These are phyloP conservation scores for Vidua chalybeata DNA, from an alignment of 2,113 vertebrate species.

Conservation along the genomic window DNA sequence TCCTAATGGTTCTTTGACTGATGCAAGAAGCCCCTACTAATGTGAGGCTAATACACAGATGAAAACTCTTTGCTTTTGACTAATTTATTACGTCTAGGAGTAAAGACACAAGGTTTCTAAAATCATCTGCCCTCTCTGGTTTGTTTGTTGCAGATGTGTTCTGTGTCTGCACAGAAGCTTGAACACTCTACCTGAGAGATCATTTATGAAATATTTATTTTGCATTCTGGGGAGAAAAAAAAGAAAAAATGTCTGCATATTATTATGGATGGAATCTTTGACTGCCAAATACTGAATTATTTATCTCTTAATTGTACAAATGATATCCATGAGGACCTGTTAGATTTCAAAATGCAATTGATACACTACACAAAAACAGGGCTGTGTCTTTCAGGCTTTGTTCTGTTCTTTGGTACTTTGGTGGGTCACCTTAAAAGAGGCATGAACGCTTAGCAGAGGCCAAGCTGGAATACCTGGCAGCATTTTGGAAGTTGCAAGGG, in stretches of 20 bases:
- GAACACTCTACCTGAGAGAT: background rate
- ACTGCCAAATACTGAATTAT: slow-evolving; percentile 55
- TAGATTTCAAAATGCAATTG: slow-evolving; percentile 22
- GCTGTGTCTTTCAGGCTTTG: background rate
- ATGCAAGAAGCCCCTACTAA: background rate
- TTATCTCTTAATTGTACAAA: slow-evolving; percentile 42
- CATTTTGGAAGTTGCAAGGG: background rate
- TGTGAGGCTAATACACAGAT: background rate
- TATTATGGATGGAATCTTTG: slow-evolving; percentile 29
- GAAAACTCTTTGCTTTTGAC: background rate
- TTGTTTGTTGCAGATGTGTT: background rate
- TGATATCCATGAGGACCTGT: slow-evolving; percentile 15
- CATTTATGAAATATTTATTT: slow-evolving; percentile 52
- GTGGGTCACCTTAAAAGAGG: background rate
- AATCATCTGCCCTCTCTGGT: background rate
- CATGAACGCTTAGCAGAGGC: background rate
- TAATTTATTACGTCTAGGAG: background rate
- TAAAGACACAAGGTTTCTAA: background rate
- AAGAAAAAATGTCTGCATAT: background rate
- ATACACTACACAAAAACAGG: background rate
- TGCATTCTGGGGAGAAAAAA: background rate
- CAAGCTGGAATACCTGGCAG: background rate
- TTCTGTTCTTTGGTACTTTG: background rate
- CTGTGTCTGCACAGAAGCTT: background rate
- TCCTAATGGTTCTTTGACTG: background rate